A percentile compares a stretch with the other conserved stretches of the same genome.
These are phyloP conservation scores for Ammodytes marinus DNA, from an alignment of 2,113 vertebrate genomes.

Conservation along the genomic window DNA sequence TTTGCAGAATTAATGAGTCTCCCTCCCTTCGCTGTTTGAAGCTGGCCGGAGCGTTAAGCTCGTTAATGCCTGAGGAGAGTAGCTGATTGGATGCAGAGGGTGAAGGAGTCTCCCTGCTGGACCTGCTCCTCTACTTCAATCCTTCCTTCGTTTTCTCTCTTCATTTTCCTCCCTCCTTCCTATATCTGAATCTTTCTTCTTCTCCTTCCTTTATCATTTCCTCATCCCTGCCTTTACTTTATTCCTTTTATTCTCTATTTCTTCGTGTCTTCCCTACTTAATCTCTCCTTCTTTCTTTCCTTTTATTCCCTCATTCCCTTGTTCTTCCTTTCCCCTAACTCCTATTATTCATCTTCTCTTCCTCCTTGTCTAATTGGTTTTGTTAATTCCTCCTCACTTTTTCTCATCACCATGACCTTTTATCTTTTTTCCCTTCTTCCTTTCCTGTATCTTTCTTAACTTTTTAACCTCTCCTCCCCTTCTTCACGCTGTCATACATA, in stretches of 20 bases:
- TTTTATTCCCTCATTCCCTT: background rate
- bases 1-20: conserved; percentile 40
- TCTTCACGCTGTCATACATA: no score
- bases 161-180: background rate
- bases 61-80: conserved; percentile 10
- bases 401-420: no score
- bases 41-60: conserved; percentile 15
- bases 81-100: conserved; percentile 12
- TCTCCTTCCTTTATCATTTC: background rate
- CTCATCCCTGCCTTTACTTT: background rate
- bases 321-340: background rate
- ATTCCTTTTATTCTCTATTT: background rate
- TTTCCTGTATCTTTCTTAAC: background rate
- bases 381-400: no score
- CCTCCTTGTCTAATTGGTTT: background rate
- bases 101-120: conserved; percentile 1
- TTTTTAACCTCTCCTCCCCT: background rate
- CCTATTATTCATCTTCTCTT: background rate
- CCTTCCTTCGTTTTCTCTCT: background rate
- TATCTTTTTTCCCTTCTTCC: background rate
- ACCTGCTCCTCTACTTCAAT: background rate
- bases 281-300: background rate
- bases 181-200: background rate
- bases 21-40: conserved; percentile 49
- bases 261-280: background rate